Conservation (phyloP, 2,888 invertebrate species). For the Euplexia lucipara region DNA sequence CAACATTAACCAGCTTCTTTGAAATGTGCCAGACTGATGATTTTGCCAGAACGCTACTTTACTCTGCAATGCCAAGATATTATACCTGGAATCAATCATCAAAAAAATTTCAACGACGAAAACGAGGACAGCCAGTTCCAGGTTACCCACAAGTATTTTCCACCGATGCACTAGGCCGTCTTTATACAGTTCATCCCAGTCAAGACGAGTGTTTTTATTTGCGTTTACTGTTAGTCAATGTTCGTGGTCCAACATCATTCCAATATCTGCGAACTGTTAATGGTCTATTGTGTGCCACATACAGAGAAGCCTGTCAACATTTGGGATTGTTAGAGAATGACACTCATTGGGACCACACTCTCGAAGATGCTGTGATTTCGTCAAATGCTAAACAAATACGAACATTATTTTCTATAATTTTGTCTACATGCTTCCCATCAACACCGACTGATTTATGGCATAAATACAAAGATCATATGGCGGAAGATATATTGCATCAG, state of each 20-base stretch:
- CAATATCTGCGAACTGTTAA: constrained; percentile 1
- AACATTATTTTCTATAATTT: constrained; percentile 23
- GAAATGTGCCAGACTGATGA: constrained; percentile 3
- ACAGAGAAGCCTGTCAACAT: constrained; percentile 14
- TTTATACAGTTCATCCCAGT: neutral
- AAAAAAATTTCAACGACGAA: neutral
- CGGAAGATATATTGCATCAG: constrained; percentile 46
- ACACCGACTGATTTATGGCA: neutral
- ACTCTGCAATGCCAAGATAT: constrained; percentile 17
- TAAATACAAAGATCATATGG: constrained; percentile 34
- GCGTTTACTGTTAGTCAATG: neutral
- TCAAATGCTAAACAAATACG: constrained; percentile 32
- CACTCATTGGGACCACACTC: constrained; percentile 61
- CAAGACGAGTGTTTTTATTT: constrained; percentile 13
- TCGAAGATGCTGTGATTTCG: constrained; percentile 55
- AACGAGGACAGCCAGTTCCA: constrained; percentile 4
- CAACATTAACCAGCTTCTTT: constrained; percentile 13
- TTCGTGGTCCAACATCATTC: neutral
- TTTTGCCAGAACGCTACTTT: constrained; percentile 15
- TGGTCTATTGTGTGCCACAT: neutral
- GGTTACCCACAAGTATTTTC: neutral
- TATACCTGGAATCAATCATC: constrained; percentile 17
- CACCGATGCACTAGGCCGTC: neutral
- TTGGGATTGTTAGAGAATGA: constrained; percentile 42
- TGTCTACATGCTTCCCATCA: constrained; percentile 24